Evolutionary conservation across 2,113 vertebrate species (phyloP).

Genomic region (Dascyllus trimaculatus): DNA sequence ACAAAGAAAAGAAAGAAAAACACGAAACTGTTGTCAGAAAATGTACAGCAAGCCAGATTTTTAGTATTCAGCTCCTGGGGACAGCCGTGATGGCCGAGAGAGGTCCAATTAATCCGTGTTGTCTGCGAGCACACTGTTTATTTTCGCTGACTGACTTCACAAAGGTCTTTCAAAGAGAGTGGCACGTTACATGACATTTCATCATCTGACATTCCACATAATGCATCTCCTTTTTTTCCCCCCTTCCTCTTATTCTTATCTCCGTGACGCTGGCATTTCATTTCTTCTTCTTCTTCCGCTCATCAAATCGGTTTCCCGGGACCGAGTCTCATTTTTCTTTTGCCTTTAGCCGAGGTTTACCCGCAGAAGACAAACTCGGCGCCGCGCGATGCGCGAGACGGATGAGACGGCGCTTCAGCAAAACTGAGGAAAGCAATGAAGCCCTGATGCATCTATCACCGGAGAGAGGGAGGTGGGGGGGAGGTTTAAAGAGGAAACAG

Average conservation of each 20-base stretch:
- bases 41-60: no score
- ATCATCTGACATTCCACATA: constrained; percentile 5
- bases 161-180: background rate
- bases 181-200: background rate
- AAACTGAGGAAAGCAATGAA: background rate
- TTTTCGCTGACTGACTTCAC: background rate
- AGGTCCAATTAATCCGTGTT: background rate
- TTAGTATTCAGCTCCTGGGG: no score
- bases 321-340: background rate
- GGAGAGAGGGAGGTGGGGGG: background rate
- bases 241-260: background rate
- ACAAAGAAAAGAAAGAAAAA: no score
- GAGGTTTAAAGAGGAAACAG: background rate
- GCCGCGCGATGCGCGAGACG: background rate
- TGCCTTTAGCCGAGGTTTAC: constrained; percentile 4
- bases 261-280: background rate
- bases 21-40: no score
- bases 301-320: background rate
- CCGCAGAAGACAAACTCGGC: background rate
- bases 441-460: constrained; percentile 6
- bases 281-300: background rate
- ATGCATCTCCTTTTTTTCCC: background rate
- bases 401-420: constrained; percentile 3
- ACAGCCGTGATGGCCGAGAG: background rate
- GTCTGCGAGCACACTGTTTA: background rate